Conservation (phyloP, 2,113 vertebrate species). For the Rhombomys opimus region DNA sequence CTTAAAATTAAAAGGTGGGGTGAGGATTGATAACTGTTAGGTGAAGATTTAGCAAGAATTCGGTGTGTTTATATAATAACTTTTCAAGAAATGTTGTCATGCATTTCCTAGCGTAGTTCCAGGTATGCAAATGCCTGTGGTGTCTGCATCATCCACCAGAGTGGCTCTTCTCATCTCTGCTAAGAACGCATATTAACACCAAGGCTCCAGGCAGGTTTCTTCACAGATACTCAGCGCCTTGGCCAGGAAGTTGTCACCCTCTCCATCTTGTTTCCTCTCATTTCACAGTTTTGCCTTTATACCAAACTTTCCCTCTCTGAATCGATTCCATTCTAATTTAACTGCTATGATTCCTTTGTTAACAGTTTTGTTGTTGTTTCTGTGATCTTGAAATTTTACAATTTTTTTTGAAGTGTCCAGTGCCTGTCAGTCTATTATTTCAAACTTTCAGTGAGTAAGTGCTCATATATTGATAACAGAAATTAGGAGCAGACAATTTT, state of each 20-base stretch:
- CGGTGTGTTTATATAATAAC: conserved; percentile 66
- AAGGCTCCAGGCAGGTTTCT: conserved; percentile 48
- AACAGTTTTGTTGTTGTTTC: not conserved
- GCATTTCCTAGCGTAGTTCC: conserved; percentile 69
- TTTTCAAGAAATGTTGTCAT: conserved; percentile 71
- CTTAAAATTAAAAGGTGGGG: not conserved
- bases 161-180: conserved; percentile 60
- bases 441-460: not conserved
- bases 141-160: conserved; percentile 60
- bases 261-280: not conserved
- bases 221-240: not conserved
- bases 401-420: conserved; percentile 82
- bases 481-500: conserved; percentile 14
- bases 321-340: not conserved
- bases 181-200: conserved; percentile 69
- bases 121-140: conserved; percentile 74
- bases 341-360: not conserved
- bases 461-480: conserved; percentile 6
- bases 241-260: not conserved
- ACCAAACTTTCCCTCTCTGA: not conserved
- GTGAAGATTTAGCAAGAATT: conserved; percentile 64
- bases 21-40: conserved; percentile 37
- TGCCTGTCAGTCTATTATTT: not conserved
- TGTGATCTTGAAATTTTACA: not conserved
- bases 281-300: not conserved